Base-by-base conservation (phyloP, 92 coral and sea anemone species). In the Siderastrea radians region DNA sequence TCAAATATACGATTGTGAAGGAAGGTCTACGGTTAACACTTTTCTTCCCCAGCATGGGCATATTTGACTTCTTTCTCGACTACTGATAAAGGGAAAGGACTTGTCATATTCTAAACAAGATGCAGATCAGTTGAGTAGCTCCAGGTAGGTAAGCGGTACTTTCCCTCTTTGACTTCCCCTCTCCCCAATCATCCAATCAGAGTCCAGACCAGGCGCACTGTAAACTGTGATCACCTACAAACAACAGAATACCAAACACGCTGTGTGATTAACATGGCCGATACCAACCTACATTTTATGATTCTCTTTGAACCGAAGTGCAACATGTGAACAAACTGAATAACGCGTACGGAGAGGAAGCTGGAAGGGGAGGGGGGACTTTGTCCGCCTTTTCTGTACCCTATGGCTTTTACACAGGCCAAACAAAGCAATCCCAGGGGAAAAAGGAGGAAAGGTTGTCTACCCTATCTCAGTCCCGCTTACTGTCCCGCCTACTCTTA, bases 141-240 rank as follows among this genome's bases (percentile, higher is more conserved):
- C 99, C 11, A 97, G 90, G 77, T 97, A 97, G 3, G 99, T 97
- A 9, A 94, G 91, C 12, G 99, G 99, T 0, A 97, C 98, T 78
- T 91, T 94, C 5, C 99, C 99, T 26, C 94, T 92, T 65, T 95
- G 96, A 38, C 93, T 89, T 38, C 98, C 98, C 15, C 99, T 91
- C 74, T 97, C 99, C 17, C 97, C 99, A 82, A 97, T 91, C 98
- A 97, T 97, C 99, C 99, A 97, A 74, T 97, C 99, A 82, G 93
- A 92, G 88, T 97, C 99, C 94, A 97, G 72, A 43, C 98, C 99
- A 10, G 96, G 97, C 17, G 91, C 80, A 47, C 87, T 88, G 91
- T 95, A 97, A 12, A 97, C 99, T 26, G 95, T 92, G 65, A 97
- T 90, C 73, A 97, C 91, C 99, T 97, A 78, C 0, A 1, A 74